Conservation (phyloP, 2,113 vertebrate genomes). For the Microtus montanus region DNA sequence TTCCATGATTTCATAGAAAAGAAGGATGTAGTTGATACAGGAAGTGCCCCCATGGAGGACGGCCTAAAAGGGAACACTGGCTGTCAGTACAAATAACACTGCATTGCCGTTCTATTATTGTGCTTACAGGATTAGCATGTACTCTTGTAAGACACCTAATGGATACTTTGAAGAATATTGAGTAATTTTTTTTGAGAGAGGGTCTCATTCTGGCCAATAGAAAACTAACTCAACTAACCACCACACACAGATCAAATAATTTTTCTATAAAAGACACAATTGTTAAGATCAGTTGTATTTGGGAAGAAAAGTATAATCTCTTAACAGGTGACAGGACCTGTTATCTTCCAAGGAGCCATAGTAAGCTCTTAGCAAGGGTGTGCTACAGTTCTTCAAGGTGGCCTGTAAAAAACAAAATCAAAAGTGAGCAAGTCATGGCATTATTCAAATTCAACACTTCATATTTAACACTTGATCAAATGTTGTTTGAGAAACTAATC, state of each 20-base stretch:
- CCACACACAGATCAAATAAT: not conserved
- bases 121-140: conserved; percentile 3
- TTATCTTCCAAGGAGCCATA: conserved; percentile 91
- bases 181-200: not conserved
- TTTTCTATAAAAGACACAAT: not conserved
- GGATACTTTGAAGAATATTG: conserved; percentile 46
- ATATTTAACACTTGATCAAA: conserved; percentile 31
- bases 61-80: conserved; percentile 12
- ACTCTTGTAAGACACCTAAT: conserved; percentile 27
- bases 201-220: no score
- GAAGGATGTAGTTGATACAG: conserved; percentile 23
- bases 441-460: not conserved
- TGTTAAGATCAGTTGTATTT: conserved; percentile 49
- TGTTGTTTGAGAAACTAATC: not conserved
- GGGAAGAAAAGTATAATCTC: conserved; percentile 48
- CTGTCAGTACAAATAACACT: conserved; percentile 15
- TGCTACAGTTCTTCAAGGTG: conserved; percentile 89
- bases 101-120: not conserved
- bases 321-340: conserved; percentile 84
- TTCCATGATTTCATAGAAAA: conserved; percentile 31
- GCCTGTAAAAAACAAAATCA: conserved; percentile 85
- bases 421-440: conserved; percentile 41
- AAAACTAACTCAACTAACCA: no score
- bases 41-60: not conserved
- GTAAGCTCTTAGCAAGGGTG: conserved; percentile 93